Evolutionary conservation across 2,797 vertebrate species (phyloP).

Genomic region (Pipistrellus pygmaeus): DNA sequence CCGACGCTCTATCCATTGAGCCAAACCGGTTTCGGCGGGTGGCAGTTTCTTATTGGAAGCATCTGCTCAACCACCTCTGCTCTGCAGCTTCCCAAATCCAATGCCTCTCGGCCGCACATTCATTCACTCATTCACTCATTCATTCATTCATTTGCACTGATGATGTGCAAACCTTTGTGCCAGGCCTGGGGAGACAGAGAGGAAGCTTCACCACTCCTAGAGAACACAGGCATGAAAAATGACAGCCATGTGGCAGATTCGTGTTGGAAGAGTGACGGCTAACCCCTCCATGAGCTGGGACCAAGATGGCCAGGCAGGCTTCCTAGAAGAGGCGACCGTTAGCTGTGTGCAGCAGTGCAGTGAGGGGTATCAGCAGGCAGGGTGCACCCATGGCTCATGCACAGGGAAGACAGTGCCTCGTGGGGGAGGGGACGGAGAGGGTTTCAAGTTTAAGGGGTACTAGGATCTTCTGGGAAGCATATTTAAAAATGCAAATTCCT

Average conservation of each 20-base stretch:
- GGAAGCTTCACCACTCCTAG: neutral
- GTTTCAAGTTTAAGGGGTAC: neutral
- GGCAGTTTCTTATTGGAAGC: neutral
- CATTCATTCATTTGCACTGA: neutral
- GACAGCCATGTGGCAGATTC: neutral
- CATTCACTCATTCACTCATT: neutral
- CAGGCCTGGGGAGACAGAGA: neutral
- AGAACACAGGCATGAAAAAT: neutral
- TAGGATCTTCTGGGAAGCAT: neutral
- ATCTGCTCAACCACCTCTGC: neutral
- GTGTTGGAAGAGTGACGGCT: rapidly evolving
- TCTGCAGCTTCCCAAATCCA: rapidly evolving
- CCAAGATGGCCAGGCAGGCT: neutral
- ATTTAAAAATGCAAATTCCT: neutral
- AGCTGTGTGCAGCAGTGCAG: neutral
- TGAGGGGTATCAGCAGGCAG: neutral
- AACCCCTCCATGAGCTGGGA: neutral
- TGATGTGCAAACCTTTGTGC: neutral
- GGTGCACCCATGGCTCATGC: rapidly evolving
- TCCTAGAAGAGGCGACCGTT: neutral
- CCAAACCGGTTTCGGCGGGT: no score
- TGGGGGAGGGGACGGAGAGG: neutral
- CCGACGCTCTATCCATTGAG: no score
- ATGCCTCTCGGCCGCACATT: no score
- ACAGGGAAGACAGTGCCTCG: neutral